Evolutionary conservation across 2,888 invertebrate genomes (phyloP).

Genomic region (Yponomeuta malinellus): DNA sequence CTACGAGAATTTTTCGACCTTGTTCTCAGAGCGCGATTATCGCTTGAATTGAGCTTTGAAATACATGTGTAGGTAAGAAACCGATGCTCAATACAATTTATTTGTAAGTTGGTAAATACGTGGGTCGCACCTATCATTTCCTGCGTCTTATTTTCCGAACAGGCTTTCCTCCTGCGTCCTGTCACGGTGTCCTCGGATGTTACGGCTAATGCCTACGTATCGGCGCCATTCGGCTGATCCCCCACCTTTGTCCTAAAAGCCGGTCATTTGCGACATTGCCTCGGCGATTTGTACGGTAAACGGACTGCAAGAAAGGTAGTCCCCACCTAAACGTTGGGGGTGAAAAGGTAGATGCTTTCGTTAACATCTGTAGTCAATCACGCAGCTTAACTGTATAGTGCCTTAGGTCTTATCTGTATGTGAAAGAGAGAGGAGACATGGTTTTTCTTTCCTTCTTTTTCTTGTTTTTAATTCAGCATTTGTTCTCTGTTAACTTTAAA

Average conservation of each 20-base stretch:
- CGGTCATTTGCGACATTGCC: slow-evolving; percentile 3
- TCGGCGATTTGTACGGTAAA: slow-evolving; percentile 7
- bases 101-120: background rate
- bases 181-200: background rate
- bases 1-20: no score
- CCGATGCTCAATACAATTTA: no score
- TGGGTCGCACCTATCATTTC: background rate
- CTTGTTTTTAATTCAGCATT: no score
- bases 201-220: background rate
- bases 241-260: slow-evolving; percentile 8
- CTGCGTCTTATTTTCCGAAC: background rate
- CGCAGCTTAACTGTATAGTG: background rate
- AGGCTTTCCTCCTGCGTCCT: background rate
- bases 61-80: no score
- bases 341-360: background rate
- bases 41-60: no score
- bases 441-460: no score
- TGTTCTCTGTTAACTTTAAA: no score
- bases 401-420: background rate
- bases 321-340: background rate
- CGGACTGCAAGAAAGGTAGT: slow-evolving; percentile 7
- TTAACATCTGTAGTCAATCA: no score
- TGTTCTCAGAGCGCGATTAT: no score
- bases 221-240: background rate
- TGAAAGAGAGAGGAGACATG: no score